Conservation (phyloP, 2,113 vertebrate species). For the Elachura formosa region DNA sequence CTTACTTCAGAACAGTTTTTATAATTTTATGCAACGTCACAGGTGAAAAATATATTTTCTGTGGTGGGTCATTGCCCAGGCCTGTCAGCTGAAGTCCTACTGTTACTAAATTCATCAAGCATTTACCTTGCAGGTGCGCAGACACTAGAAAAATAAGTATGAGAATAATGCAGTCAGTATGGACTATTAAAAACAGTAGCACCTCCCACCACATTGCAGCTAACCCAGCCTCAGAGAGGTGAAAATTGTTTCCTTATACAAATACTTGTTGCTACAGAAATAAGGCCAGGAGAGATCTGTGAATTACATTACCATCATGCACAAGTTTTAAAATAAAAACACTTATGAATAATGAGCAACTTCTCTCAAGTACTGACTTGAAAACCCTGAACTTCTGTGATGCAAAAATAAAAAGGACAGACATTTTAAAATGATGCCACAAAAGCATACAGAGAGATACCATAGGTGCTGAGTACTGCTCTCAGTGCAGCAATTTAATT, state of each 20-base stretch:
- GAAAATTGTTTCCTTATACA: not conserved
- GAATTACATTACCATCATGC: not conserved
- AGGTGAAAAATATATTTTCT: not conserved
- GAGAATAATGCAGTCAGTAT: not conserved
- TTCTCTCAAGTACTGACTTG: not conserved
- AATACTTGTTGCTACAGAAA: not conserved
- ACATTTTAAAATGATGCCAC: not conserved
- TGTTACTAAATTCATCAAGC: not conserved
- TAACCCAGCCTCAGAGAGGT: not conserved
- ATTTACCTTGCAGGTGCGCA: not conserved
- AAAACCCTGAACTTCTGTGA: not conserved
- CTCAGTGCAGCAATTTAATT: not conserved
- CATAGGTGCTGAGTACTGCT: not conserved
- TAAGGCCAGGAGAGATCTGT: not conserved
- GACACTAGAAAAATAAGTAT: not conserved
- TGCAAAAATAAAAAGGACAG: not conserved
- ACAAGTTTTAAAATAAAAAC: not conserved
- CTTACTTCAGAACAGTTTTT: not conserved
- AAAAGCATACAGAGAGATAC: not conserved
- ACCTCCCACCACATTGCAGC: not conserved
- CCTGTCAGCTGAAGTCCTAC: not conserved
- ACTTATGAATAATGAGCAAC: not conserved
- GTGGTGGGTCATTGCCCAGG: not conserved
- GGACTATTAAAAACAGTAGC: not conserved
- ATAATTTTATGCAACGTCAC: not conserved